Conservation (phyloP, 2,888 invertebrate genomes). For the Tenthredo mesomela region DNA sequence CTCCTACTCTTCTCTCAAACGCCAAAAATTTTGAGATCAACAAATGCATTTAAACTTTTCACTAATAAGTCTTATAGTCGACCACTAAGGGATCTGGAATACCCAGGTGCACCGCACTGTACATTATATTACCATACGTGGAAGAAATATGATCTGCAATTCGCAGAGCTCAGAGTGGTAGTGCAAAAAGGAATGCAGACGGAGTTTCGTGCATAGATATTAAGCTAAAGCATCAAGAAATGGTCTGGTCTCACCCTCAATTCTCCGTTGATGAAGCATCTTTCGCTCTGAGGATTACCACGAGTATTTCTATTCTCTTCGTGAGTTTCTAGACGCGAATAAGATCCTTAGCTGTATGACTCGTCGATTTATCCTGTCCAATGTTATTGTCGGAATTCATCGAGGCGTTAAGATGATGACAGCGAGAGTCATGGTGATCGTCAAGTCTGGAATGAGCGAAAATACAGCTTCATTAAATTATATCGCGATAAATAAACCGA, state of each 20-base stretch:
- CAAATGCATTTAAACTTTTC: conserved; percentile 7
- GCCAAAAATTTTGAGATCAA: neutral
- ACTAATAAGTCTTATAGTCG: neutral
- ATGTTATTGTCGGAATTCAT: conserved; percentile 15
- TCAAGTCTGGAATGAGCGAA: neutral
- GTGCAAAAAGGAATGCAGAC: conserved; percentile 25
- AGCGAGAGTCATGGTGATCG: neutral
- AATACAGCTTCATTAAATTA: conserved; percentile 1
- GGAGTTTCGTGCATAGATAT: neutral
- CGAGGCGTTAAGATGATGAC: neutral
- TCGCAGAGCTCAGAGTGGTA: neutral
- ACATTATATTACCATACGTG: conserved; percentile 21
- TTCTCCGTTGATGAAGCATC: neutral
- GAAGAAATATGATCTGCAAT: neutral
- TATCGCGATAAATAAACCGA: neutral
- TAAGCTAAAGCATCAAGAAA: conserved; percentile 25
- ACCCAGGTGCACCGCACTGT: neutral
- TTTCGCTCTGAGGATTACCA: neutral
- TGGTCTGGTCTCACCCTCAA: conserved; percentile 17
- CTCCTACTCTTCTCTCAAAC: no score
- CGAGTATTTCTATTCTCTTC: neutral
- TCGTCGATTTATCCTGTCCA: neutral
- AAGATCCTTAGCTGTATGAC: neutral
- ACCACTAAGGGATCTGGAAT: neutral
- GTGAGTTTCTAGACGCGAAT: neutral